Evolutionary conservation across 2,888 invertebrate species (phyloP).

Genomic region (Callyntrura sp.): DNA sequence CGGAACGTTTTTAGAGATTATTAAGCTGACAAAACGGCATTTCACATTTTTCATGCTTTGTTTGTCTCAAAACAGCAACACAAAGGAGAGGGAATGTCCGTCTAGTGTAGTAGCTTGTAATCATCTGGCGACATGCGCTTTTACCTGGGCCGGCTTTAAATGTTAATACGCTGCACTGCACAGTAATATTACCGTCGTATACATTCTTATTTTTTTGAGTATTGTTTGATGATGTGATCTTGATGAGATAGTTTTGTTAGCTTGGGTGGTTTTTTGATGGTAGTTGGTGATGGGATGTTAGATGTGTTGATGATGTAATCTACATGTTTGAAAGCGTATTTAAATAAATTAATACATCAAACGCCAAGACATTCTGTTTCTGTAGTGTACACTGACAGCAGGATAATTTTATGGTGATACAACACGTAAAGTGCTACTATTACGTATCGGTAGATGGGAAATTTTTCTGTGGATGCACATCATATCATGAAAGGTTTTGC

Average conservation of each 20-base stretch:
- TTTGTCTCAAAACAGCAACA: slow-evolving; percentile 65
- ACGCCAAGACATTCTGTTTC: background rate
- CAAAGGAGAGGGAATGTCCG: slow-evolving; percentile 15
- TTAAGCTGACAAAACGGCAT: slow-evolving; percentile 63
- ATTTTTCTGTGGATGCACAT: background rate
- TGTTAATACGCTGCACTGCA: background rate
- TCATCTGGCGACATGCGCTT: slow-evolving; percentile 69
- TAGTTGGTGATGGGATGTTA: background rate
- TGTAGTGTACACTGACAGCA: background rate
- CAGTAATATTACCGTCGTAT: too few relatives aligned
- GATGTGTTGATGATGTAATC: slow-evolving; percentile 6
- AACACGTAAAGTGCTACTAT: background rate
- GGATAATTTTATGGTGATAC: background rate
- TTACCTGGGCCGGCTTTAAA: background rate
- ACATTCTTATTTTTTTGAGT: background rate
- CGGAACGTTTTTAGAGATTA: background rate
- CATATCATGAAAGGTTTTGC: background rate
- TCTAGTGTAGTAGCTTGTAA: slow-evolving; percentile 52
- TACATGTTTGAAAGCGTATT: background rate
- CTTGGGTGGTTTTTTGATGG: slow-evolving; percentile 46
- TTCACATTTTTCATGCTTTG: slow-evolving; percentile 66
- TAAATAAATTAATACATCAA: slow-evolving; percentile 5
- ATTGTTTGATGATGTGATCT: background rate
- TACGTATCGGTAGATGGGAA: background rate
- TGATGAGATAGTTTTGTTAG: background rate